Evolutionary conservation across 2,888 invertebrate species (phyloP), one percentile per base, ranked within the genome.

Genomic region (Drosophila nigricruria): DNA sequence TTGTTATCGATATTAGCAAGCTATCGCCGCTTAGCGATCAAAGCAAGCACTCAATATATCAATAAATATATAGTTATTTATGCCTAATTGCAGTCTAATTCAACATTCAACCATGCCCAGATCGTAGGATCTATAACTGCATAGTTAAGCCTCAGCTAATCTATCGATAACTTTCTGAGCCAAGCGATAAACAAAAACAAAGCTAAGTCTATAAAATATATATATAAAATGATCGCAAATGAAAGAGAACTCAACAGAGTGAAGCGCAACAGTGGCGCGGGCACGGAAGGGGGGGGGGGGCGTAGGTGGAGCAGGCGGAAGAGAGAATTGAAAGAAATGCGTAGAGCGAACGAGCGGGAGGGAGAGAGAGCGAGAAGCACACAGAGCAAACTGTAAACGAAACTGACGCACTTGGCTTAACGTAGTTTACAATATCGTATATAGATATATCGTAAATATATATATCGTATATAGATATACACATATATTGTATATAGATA

Each of bases 381-480:
- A 49, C 42, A 32, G 36, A 1, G 34, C 18, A 25, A 45, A 25
- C 40, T 25, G 10, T 20, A 53, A 34, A 16, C 42, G 16, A 32
- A 40, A 32, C 18, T 50, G 60, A 50, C 62, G 56, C 62, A 43
- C 56, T 34, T 5, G 5, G 32, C 32, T 23, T 34, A 52, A 32
- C 18, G 14, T 18, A 30, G 30, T 30, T 49, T 30, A 2, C 30
- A 18, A 49, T 18, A 32, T 30, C 12, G 4, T 20, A 32, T 4
- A 20, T 32, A 14, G 12, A 49, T 14, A 30, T 30, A 30, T 14
- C 0, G 4, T 27, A 47, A 18, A 30, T 30, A 30, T 30, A 30
- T 30, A 49, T n/a, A 25, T 38, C n/a, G 1, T 47, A 49, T 18
- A 27, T 10, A 38, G 2, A 10, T 30, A 30, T 30, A 10, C 10